Evolutionary conservation across 2,888 invertebrate genomes (phyloP), one percentile per base, ranked within the genome.

Genomic region (Sinodicranocentrus sp.): DNA sequence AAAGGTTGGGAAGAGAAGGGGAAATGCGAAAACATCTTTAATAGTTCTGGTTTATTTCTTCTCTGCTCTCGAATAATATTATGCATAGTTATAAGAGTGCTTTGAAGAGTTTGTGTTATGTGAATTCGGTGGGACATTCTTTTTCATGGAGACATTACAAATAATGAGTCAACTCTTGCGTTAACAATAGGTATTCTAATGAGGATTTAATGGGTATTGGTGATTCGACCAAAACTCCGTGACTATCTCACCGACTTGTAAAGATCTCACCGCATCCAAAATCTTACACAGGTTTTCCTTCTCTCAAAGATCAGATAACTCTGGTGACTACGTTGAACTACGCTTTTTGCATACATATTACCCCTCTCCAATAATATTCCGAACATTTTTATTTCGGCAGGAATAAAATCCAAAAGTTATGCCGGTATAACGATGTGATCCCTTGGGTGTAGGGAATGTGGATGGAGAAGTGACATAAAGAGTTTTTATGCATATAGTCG

Each of bases 181-280:
- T 48, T 48, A 48, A 48, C 48, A 48, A 48, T 48, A 48, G n/a
- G 48, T 48, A 48, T 48, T 48, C 48, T 48, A 48, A 48, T 48
- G 48, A 48, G 2, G 13, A n/a, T 48, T 48, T 48, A 48, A 48
- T 48, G 48, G n/a, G n/a, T 48, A 48, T 48, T 48, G 48, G 48
- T 48, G 5, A 48, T 48, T 48, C n/a, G n/a, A n/a, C n/a, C n/a
- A n/a, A n/a, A n/a, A n/a, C n/a, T n/a, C n/a, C n/a, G n/a, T n/a
- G n/a, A n/a, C n/a, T n/a, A n/a, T n/a, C n/a, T n/a, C n/a, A n/a
- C n/a, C n/a, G n/a, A n/a, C n/a, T n/a, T n/a, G n/a, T n/a, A n/a
- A n/a, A n/a, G n/a, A n/a, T n/a, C n/a, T n/a, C n/a, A n/a, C n/a
- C n/a, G n/a, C n/a, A n/a, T n/a, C n/a, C n/a, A n/a, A n/a, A n/a